Base-by-base conservation (phyloP, 2,113 vertebrate species). In the Anguilla japonica region DNA sequence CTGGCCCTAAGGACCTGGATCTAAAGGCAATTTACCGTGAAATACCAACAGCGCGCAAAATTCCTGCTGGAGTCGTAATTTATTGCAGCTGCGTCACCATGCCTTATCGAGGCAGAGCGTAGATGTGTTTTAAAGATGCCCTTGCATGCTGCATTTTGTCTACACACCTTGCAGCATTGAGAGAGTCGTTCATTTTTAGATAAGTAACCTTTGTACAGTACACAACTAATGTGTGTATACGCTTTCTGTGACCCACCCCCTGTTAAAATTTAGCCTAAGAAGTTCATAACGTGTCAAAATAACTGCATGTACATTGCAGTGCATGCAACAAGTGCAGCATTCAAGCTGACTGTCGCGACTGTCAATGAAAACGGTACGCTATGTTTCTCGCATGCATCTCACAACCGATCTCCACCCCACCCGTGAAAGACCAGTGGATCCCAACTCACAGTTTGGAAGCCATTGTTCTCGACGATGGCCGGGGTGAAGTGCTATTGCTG, bases 11-110 rank as follows among this genome's bases (percentile, higher is more conserved):
- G 71, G 85, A 71, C 63, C 78, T 85, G 46, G 41, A 78, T 16
- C 29, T 82, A 79, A 84, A 86, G n/a, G 80, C 85, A 88, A 56
- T 34, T 78, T 88, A 41, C 56, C 26, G 29, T 0, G 26, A 89
- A 71, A 80, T 78, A 46, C 63, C 40, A 60, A 3, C 39, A 29
- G 5, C 39, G 71, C 22, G 56, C 40, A 83, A 57, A 53, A 83
- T 56, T 29, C 81, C 50, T 16, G 22, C 81, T 34, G 26, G 46
- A 16, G 81, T 16, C 26, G n/a, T 82, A 82, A 14, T 26, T 29
- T 16, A 67, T 79, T 34, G 29, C 83, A 84, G 84, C 46, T 29
- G 63, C 79, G n/a, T 60, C 11, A 53, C 78, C 43, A 78, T 22
- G 63, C 43, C 60, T 50, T 85, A 81, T 16, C 20, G 20, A 26